Evolutionary conservation across 2,797 vertebrate species (phyloP), one percentile per base, ranked within the genome.

Genomic region (Myiotriccus ornatus): DNA sequence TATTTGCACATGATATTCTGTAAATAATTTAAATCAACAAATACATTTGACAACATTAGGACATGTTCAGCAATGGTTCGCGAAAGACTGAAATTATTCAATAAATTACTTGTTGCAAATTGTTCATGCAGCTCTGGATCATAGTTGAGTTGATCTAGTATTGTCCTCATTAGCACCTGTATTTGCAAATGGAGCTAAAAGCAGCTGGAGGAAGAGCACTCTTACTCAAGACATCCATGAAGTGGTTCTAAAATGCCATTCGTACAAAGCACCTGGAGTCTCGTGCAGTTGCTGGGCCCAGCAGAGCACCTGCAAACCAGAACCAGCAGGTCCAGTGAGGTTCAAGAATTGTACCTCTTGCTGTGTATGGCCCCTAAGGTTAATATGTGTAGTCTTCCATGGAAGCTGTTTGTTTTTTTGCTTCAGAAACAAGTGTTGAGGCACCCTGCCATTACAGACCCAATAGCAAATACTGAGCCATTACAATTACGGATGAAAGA

Each of bases 1-100:
- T 88, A 70, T 79, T 93, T 78, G 44, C 69, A 74, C 14, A 13
- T 63, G 56, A 34, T 86, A 69, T 53, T 82, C 76, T 82, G 83
- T 70, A 93, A 88, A 93, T 82, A 90, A 84, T 84, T 91, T 95
- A 70, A 79, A 41, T 84, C 70, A 84, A 64, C 63, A 93, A 79
- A 86, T 73, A 46, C 37, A 30, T 94, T 86, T 93, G 76, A 86
- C 46, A 85, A 12, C 41, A 53, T 73, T 78, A 86, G 47, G 56
- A 81, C 49, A 27, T 63, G 69, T 77, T 94, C 10, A 17, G 49
- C 28, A 70, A n/a, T 47, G 23, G 12, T 34, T 88, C 1, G 3
- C 10, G 28, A 56, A 43, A 67, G 41, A 32, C 16, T 56, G 57
- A 96, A 94, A 77, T 70, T 89, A 50, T 89, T 91, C 63, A 79